Evolutionary conservation across 2,888 invertebrate species (phyloP), one percentile per base, ranked within the genome.

Genomic region (Argynnis bischoffii): DNA sequence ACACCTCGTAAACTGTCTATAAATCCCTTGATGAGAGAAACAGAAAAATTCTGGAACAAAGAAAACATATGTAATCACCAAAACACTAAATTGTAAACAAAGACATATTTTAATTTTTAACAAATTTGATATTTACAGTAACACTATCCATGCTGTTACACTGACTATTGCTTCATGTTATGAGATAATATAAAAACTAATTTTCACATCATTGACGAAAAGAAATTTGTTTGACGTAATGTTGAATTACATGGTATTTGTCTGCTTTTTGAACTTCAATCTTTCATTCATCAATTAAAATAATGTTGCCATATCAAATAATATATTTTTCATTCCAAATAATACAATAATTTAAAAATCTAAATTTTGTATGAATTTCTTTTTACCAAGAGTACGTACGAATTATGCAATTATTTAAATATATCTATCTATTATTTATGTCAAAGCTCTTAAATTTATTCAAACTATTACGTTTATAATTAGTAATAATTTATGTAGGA

Each of bases 1-100:
- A 96, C 95, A 73, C 97, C 97, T 79, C 95, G 95, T 74, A 97
- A 93, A 85, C 97, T 97, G 86, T 97, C 97, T 81, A 95, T 93
- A 72, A 96, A 91, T 6, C 97, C 97, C 84, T 94, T 94, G 76
- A 95, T 93, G 77, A 96, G 88, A 67, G 95, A 95, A 79, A 93
- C 88, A 69, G 94, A 85, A 83, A 95, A 94, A 82, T 93, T 94
- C 96, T 96, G 88, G 77, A 94, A 93, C 78, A 81, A 81, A 79
- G 81, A 80, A 78, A 75, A 74, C 66, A 63, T 57, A 48, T 47
- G 31, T 60, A 53, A 50, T 50, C 64, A 73, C 67, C 70, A 74
- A 67, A 79, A 77, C 76, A 79, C 78, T 73, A 57, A 50, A 70
- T 35, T 48, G 21, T 16, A 66, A 68, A 74, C 67, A 77, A 76